These are phyloP conservation scores for Platypus cylindrus DNA, from an alignment of 2,888 invertebrate genomes.

Conservation along the genomic window DNA sequence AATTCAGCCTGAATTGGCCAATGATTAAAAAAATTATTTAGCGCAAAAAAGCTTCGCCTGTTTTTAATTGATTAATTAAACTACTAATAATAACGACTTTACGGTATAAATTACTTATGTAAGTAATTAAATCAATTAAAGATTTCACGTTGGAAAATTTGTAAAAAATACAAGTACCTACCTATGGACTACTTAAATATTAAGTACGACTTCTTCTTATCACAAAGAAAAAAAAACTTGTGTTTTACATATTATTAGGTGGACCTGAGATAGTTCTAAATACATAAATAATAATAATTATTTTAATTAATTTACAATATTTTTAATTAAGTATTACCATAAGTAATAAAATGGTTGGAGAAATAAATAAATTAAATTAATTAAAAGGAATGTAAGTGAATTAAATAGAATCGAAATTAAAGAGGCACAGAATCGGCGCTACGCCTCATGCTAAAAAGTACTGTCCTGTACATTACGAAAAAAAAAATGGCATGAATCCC, in stretches of 20 bases:
- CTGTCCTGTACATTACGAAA: too few relatives aligned
- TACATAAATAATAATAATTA: conserved; percentile 15
- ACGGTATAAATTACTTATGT: too few relatives aligned
- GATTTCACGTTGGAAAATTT: conserved; percentile 23
- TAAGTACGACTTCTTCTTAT: conserved; percentile 31
- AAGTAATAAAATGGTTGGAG: conserved; percentile 6
- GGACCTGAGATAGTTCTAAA: conserved; percentile 22
- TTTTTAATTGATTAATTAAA: too few relatives aligned
- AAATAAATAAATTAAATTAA: conserved; percentile 15
- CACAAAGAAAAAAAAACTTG: conserved; percentile 26
- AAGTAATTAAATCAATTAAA: conserved; percentile 16
- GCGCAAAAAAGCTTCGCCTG: too few relatives aligned
- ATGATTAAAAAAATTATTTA: too few relatives aligned
- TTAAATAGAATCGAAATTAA: conserved; percentile 1
- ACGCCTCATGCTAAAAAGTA: too few relatives aligned
- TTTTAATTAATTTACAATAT: background rate
- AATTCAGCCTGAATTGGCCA: too few relatives aligned
- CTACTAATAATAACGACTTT: too few relatives aligned
- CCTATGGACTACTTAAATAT: conserved; percentile 35
- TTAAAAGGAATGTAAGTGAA: too few relatives aligned
- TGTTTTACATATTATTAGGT: conserved; percentile 15
- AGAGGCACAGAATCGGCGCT: conserved; percentile 1
- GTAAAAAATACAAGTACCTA: conserved; percentile 33
- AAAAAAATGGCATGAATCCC: too few relatives aligned
- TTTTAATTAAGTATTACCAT: background rate